Percentiles rank a stretch among this genome's conserved stretches.
phyloP scores from a whole-genome alignment of 1,140 invertebrate genomes.

The Coelopa frigida region DNA sequence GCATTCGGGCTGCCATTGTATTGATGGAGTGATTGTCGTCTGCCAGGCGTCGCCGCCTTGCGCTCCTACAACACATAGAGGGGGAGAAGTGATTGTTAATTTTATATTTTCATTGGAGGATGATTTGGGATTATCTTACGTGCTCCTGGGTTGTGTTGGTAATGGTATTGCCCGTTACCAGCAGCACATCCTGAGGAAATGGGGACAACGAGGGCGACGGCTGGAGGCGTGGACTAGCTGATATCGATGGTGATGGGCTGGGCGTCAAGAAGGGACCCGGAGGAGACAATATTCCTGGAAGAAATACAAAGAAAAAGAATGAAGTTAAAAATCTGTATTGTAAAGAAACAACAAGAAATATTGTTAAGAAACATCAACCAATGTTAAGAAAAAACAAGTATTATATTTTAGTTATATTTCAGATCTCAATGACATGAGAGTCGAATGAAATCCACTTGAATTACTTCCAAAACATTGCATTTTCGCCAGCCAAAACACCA shows the following conservation, averaged over 20 bases:
- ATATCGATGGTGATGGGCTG: conserved; percentile 46
- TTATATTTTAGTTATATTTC: too few relatives aligned
- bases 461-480: too few relatives aligned
- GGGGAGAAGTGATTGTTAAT: background rate
- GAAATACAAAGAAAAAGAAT: conserved; percentile 9
- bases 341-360: conserved; percentile 2
- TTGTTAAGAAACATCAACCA: too few relatives aligned
- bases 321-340: conserved; percentile 1
- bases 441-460: too few relatives aligned
- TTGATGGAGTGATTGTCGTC: conserved; percentile 43
- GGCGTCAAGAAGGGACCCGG: conserved; percentile 46
- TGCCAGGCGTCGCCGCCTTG: conserved; percentile 44
- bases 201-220: conserved; percentile 44
- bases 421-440: too few relatives aligned
- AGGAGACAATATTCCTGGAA: conserved; percentile 46
- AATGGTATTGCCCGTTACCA: conserved; percentile 42
- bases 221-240: conserved; percentile 45
- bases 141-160: conserved; percentile 43
- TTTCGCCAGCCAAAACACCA: too few relatives aligned
- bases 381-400: too few relatives aligned
- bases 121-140: conserved; percentile 19
- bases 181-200: conserved; percentile 44
- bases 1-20: conserved; percentile 45
- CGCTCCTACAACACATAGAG: conserved; percentile 27
- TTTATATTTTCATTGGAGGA: background rate